Conservation (phyloP, 2,113 vertebrate species). For the Asarcornis scutulata region DNA sequence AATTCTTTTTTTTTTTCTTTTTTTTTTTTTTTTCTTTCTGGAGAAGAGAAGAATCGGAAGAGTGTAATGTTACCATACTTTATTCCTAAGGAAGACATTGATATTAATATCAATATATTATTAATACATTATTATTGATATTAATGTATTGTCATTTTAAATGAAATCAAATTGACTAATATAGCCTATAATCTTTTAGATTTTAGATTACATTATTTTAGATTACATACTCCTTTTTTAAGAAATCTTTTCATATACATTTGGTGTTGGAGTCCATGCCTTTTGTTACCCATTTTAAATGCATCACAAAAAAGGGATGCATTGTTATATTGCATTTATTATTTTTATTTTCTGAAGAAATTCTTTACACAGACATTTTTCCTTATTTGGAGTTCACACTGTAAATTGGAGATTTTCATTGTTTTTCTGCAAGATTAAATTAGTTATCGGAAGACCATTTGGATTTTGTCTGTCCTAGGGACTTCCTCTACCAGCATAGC, state of each 20-base stretch:
- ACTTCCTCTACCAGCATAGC: background rate
- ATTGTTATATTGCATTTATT: background rate
- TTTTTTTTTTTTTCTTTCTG: background rate
- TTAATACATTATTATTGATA: background rate
- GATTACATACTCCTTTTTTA: background rate
- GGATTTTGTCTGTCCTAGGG: background rate
- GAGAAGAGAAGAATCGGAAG: too few relatives aligned
- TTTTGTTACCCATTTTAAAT: background rate
- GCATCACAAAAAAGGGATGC: background rate
- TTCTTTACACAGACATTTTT: background rate
- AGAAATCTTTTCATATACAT: rapidly evolving
- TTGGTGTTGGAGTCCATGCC: background rate
- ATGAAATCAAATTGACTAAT: background rate
- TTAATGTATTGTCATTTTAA: background rate
- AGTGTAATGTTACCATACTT: background rate
- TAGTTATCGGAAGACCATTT: background rate
- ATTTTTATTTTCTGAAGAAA: background rate
- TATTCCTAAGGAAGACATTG: background rate
- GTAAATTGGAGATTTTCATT: background rate
- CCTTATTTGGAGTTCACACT: background rate
- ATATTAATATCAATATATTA: background rate
- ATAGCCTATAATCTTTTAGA: background rate
- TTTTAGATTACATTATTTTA: background rate
- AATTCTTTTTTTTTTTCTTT: background rate
- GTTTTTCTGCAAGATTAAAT: background rate